Conservation (phyloP, 2,888 invertebrate genomes). For the Liopterus haemorrhoidalis region DNA sequence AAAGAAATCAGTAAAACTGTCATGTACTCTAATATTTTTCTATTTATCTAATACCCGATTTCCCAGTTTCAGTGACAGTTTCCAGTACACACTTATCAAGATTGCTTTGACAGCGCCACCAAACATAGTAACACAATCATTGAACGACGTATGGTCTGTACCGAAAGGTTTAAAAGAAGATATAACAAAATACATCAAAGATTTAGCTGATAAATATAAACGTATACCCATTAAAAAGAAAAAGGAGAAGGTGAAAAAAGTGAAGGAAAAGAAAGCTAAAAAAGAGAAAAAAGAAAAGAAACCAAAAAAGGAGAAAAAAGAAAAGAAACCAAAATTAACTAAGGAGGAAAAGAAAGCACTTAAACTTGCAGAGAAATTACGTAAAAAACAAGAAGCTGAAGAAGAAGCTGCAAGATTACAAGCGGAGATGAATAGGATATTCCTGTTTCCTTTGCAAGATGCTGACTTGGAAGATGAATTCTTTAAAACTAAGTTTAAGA, state of each 20-base stretch:
- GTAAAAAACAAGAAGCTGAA: slow-evolving; percentile 31
- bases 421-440: slow-evolving; percentile 38
- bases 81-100: slow-evolving; percentile 41
- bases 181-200: slow-evolving; percentile 23
- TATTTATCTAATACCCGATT: slow-evolving; percentile 21
- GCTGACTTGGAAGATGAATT: slow-evolving; percentile 41
- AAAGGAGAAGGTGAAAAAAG: slow-evolving; percentile 33
- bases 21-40: slow-evolving; percentile 2
- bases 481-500: slow-evolving; percentile 39
- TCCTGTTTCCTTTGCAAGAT: slow-evolving; percentile 42
- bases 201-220: slow-evolving; percentile 27
- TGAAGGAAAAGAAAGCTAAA: slow-evolving; percentile 32
- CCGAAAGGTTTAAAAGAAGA: slow-evolving; percentile 41
- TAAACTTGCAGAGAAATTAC: slow-evolving; percentile 34
- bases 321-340: slow-evolving; percentile 35
- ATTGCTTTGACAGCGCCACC: slow-evolving; percentile 38
- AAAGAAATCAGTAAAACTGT: no score
- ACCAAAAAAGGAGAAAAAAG: slow-evolving; percentile 21
- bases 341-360: slow-evolving; percentile 27
- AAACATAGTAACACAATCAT: slow-evolving; percentile 38
- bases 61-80: slow-evolving; percentile 41
- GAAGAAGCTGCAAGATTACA: slow-evolving; percentile 33
- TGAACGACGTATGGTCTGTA: slow-evolving; percentile 40
- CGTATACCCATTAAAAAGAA: slow-evolving; percentile 33
- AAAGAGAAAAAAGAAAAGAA: slow-evolving; percentile 32